phyloP scores from a whole-genome alignment of 2,797 vertebrate genomes.

The Melanotaenia nigrans region DNA sequence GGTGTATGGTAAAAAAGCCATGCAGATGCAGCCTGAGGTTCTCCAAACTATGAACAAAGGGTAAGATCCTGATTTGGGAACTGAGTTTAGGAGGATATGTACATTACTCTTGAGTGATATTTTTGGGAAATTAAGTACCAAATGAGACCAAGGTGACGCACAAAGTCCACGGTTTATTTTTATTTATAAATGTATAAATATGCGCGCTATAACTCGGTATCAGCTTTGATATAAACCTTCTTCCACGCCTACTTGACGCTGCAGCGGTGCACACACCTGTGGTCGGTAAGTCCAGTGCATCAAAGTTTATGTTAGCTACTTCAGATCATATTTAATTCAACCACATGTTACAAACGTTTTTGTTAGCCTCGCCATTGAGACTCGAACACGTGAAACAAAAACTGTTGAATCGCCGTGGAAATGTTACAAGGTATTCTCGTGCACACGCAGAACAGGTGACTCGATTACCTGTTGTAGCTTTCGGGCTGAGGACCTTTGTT shows the following conservation, averaged over 20 bases:
- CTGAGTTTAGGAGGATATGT: not conserved
- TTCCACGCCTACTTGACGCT: slow-evolving; percentile 17
- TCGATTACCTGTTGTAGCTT: slow-evolving; percentile 35
- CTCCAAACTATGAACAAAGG: slow-evolving; percentile 3
- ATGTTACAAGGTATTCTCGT: not conserved
- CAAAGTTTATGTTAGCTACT: not conserved
- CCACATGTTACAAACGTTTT: not conserved
- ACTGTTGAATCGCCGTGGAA: not conserved
- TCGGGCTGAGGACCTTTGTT: slow-evolving; percentile 67
- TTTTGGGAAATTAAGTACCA: not conserved
- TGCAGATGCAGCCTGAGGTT: slow-evolving; percentile 9
- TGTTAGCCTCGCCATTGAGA: not conserved
- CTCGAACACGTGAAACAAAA: not conserved
- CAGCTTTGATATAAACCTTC: not conserved
- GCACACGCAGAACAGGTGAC: slow-evolving; percentile 36
- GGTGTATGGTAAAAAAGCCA: slow-evolving; percentile 11
- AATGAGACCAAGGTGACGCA: not conserved
- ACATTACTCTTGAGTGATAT: not conserved
- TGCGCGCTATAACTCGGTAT: not conserved
- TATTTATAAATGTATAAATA: not conserved
- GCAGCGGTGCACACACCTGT: slow-evolving; percentile 36
- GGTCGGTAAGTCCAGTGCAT: slow-evolving; percentile 22
- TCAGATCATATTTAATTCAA: not conserved
- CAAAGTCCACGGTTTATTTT: not conserved
- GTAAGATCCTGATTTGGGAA: not conserved